Percentiles rank a stretch among this genome's conserved stretches.
Evolutionary conservation across 2,113 vertebrate species (phyloP).

Genomic region (Apteryx owenii): DNA sequence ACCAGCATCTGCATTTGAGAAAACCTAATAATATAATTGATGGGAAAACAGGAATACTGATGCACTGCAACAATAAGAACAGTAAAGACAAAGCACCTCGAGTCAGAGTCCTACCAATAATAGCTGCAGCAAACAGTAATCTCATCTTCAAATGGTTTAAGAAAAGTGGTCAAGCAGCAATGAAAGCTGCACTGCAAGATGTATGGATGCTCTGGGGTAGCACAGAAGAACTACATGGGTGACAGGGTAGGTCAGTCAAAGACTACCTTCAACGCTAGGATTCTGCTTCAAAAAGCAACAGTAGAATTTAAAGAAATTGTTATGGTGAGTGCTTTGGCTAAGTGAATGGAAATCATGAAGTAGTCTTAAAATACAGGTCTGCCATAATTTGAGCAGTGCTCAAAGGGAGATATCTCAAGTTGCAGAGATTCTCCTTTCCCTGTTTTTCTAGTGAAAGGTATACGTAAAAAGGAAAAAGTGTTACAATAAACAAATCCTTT

Average conservation of each 20-base stretch:
- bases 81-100: not conserved
- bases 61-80: not conserved
- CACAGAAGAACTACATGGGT: not conserved
- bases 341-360: not conserved
- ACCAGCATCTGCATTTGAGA: not conserved
- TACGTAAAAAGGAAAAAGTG: not conserved
- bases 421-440: not conserved
- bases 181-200: rapidly evolving
- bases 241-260: not conserved
- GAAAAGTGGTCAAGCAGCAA: not conserved
- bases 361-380: not conserved
- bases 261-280: not conserved
- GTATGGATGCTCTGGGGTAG: not conserved
- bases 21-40: not conserved
- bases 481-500: not conserved
- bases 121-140: not conserved
- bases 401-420: not conserved
- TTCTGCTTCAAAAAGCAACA: not conserved
- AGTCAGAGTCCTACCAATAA: not conserved
- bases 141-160: not conserved
- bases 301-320: not conserved
- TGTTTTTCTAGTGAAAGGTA: not conserved
- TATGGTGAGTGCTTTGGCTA: not conserved
- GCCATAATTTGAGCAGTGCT: not conserved
- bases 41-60: not conserved